Conservation (phyloP, 2,113 vertebrate species). For the Cynoglossus semilaevis region DNA sequence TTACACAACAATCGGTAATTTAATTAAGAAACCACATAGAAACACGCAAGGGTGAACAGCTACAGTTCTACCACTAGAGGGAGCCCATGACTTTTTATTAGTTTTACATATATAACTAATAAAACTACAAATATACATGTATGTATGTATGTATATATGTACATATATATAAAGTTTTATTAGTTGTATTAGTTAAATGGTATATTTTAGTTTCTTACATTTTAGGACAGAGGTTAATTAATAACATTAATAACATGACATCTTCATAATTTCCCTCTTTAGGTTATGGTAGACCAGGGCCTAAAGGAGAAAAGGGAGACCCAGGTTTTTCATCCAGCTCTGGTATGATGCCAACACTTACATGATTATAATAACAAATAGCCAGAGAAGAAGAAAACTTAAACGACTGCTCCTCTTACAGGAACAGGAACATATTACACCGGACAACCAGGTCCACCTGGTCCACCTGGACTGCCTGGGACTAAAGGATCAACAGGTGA, state of each 20-base stretch:
- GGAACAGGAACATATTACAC: constrained; percentile 82
- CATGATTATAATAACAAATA: not conserved
- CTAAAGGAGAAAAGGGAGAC: constrained; percentile 84
- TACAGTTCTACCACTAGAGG: too few relatives aligned
- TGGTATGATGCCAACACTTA: constrained; percentile 66
- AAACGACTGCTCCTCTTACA: constrained; percentile 56
- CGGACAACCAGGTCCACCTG: constrained; percentile 75
- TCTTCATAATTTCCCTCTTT: constrained; percentile 2
- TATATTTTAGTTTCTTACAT: too few relatives aligned
- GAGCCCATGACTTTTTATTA: too few relatives aligned
- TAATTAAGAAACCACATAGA: too few relatives aligned
- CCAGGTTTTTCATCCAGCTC: constrained; percentile 75
- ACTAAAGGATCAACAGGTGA: constrained; percentile 83
- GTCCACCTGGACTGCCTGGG: constrained; percentile 79
- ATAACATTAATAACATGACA: not conserved
- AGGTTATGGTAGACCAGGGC: constrained; percentile 87
- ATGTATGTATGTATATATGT: too few relatives aligned
- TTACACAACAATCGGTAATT: too few relatives aligned
- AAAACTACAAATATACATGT: too few relatives aligned
- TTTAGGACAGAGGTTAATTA: not conserved
- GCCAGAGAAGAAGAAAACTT: too few relatives aligned
- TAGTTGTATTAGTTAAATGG: too few relatives aligned
- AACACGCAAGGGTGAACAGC: too few relatives aligned
- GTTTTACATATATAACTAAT: too few relatives aligned
- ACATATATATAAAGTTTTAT: too few relatives aligned